phyloP scores from a whole-genome alignment of 2,113 vertebrate genomes.

The Ciconia maguari region DNA sequence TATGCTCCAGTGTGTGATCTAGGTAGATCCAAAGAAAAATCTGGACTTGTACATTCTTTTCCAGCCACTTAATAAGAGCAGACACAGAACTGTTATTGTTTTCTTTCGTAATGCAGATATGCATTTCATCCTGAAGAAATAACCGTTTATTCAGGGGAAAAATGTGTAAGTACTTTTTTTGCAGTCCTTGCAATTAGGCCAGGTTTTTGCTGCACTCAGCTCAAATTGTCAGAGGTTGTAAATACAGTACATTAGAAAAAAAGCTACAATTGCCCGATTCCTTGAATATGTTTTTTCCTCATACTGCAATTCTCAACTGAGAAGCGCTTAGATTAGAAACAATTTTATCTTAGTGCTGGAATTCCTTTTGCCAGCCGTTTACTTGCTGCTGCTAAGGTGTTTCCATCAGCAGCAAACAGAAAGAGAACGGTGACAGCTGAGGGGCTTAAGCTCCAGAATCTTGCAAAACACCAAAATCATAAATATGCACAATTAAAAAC shows the following conservation, averaged over 20 bases:
- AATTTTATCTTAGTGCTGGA: conserved; percentile 3
- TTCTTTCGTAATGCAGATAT: not conserved
- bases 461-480: not conserved
- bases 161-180: not conserved
- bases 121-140: not conserved
- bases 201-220: conserved; percentile 34
- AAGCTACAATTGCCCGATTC: not conserved
- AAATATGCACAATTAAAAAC: not conserved
- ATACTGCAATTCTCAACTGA: not conserved
- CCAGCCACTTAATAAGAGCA: not conserved
- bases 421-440: not conserved
- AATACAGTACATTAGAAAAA: conserved; percentile 10
- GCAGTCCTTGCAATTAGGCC: conserved; percentile 32
- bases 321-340: not conserved
- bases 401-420: not conserved
- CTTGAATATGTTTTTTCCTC: not conserved
- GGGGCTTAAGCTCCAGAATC: not conserved
- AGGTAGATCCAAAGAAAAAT: not conserved
- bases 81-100: not conserved
- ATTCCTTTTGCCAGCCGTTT: conserved; percentile 5
- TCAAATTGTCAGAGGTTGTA: conserved; percentile 8
- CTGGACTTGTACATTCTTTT: not conserved
- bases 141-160: not conserved
- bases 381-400: not conserved
- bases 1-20: not conserved